phyloP scores from a whole-genome alignment of 2,888 invertebrate species.

The Lamproptera curius region DNA sequence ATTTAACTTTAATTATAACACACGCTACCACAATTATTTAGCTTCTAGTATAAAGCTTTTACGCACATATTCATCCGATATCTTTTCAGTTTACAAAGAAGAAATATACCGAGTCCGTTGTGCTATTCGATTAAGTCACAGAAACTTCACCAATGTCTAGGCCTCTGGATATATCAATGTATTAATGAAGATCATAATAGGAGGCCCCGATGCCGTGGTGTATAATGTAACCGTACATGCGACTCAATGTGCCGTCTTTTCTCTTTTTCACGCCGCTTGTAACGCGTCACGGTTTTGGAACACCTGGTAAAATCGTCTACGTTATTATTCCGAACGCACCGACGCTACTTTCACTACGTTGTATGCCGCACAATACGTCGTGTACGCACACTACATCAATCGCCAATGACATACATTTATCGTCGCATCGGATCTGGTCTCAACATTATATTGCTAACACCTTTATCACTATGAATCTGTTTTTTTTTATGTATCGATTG shows the following conservation, averaged over 20 bases:
- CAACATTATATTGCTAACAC: too few relatives aligned
- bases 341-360: conserved; percentile 30
- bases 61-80: conserved; percentile 9
- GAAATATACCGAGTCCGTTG: background rate
- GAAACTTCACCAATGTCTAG: conserved; percentile 4
- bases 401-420: too few relatives aligned
- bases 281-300: conserved; percentile 72
- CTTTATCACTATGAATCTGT: too few relatives aligned
- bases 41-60: conserved; percentile 21
- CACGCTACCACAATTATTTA: conserved; percentile 23
- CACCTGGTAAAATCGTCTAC: conserved; percentile 72
- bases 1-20: conserved; percentile 17
- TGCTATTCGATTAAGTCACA: background rate
- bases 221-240: conserved; percentile 39
- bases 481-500: too few relatives aligned
- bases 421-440: too few relatives aligned
- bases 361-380: conserved; percentile 4
- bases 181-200: background rate
- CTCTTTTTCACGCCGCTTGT: conserved; percentile 78
- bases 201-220: conserved; percentile 18
- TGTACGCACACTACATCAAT: too few relatives aligned
- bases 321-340: conserved; percentile 53
- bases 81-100: background rate
- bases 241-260: conserved; percentile 74
- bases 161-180: background rate